Conservation (phyloP, 1,140 invertebrate species). For the Gonioctena quinquepunctata region DNA sequence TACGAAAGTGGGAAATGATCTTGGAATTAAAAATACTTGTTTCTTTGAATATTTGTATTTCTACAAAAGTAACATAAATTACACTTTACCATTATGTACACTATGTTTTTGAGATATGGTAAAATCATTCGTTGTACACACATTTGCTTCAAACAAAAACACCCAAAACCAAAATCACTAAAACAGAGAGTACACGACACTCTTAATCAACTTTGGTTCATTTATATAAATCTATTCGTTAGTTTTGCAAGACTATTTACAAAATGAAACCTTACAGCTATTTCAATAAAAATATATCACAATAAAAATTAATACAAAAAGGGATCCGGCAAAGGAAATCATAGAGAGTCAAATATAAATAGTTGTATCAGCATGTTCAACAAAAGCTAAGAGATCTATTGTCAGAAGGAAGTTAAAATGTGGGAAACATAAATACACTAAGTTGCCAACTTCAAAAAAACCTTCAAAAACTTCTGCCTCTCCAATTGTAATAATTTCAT, state of each 20-base stretch:
- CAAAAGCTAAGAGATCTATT: not conserved
- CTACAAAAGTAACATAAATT: conserved; percentile 13
- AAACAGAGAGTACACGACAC: not conserved
- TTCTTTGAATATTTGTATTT: conserved; percentile 11
- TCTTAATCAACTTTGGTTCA: not conserved
- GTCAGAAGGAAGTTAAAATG: too few species aligned
- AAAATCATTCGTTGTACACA: not conserved
- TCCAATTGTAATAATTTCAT: too few species aligned
- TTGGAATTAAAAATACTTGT: not conserved
- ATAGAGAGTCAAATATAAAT: not conserved
- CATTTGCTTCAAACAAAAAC: not conserved
- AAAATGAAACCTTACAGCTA: not conserved
- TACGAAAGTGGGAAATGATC: too few species aligned
- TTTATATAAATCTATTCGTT: not conserved
- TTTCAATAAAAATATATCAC: conserved; percentile 4
- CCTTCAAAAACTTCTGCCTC: too few species aligned
- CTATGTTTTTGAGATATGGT: not conserved
- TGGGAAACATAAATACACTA: not conserved
- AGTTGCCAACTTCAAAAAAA: too few species aligned
- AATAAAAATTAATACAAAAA: conserved; percentile 4
- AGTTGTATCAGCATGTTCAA: not conserved
- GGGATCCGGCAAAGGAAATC: not conserved
- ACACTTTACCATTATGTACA: conserved; percentile 3
- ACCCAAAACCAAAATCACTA: not conserved
- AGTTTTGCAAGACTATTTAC: not conserved